A percentile compares a stretch with the other conserved stretches of the same genome.
These are phyloP conservation scores for Acrocephalus scirpaceus DNA, from an alignment of 2,797 vertebrate genomes.

Conservation along the genomic window DNA sequence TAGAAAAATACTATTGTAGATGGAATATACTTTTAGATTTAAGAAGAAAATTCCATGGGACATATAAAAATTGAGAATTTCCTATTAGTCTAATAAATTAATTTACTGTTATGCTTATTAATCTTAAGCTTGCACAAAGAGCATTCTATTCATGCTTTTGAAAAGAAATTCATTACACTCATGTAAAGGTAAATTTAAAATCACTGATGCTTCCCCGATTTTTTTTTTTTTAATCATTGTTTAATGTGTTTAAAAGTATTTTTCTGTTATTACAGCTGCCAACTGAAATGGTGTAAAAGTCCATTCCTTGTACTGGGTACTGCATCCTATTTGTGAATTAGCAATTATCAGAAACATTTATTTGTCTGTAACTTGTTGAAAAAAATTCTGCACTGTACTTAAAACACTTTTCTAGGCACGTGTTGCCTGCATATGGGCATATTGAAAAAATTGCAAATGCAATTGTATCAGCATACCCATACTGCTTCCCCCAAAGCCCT, in stretches of 20 bases:
- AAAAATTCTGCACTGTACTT: neutral
- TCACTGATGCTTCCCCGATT: neutral
- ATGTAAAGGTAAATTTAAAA: neutral
- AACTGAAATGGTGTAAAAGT: constrained; percentile 8
- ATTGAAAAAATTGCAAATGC: neutral
- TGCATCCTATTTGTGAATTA: neutral
- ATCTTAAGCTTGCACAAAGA: neutral
- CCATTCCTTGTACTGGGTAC: neutral
- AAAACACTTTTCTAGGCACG: neutral
- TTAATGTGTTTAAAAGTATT: neutral
- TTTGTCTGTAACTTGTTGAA: neutral
- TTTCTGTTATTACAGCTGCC: neutral
- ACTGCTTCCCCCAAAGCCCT: neutral
- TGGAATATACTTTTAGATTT: neutral
- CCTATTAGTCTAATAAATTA: neutral
- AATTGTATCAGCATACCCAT: neutral
- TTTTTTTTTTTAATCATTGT: neutral
- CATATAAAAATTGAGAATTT: neutral
- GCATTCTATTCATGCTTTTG: neutral
- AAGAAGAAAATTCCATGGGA: neutral
- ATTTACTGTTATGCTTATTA: neutral
- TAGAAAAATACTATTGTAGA: neutral
- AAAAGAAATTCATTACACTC: neutral
- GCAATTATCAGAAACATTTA: neutral
- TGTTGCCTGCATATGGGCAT: neutral